phyloP scores from a whole-genome alignment of 2,888 invertebrate species.

The Rotaria socialis region DNA sequence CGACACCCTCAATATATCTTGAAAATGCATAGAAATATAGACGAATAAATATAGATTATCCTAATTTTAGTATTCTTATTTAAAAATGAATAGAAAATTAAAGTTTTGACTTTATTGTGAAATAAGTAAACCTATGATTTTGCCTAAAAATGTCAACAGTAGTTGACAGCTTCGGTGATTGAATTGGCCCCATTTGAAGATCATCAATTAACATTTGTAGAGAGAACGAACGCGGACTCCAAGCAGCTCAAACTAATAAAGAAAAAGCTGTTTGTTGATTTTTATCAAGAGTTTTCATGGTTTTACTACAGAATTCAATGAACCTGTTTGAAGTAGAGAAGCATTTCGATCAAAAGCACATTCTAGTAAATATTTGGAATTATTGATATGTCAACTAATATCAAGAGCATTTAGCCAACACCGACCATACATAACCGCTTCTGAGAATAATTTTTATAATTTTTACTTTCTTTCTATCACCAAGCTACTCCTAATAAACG shows the following conservation, averaged over 20 bases:
- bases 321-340: conserved; percentile 64
- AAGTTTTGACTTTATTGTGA: no score
- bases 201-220: conserved; percentile 1
- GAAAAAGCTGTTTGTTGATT: background rate
- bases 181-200: background rate
- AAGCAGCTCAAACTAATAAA: background rate
- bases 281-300: conserved; percentile 61
- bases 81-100: no score
- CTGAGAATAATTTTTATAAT: background rate
- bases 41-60: no score
- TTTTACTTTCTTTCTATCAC: background rate
- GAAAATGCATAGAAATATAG: no score
- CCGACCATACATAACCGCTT: background rate
- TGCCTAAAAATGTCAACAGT: background rate
- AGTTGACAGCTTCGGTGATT: background rate
- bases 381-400: conserved; percentile 84
- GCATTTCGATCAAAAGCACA: conserved; percentile 81
- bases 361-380: conserved; percentile 78
- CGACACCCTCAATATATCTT: no score
- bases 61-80: no score
- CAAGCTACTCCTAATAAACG: background rate
- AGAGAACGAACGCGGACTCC: background rate
- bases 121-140: background rate
- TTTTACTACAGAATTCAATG: conserved; percentile 61
- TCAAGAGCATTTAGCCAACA: conserved; percentile 82